A percentile compares a stretch with the other conserved stretches of the same genome.
phyloP scores from a whole-genome alignment of 2,113 vertebrate genomes.

The Periophthalmus modestus region DNA sequence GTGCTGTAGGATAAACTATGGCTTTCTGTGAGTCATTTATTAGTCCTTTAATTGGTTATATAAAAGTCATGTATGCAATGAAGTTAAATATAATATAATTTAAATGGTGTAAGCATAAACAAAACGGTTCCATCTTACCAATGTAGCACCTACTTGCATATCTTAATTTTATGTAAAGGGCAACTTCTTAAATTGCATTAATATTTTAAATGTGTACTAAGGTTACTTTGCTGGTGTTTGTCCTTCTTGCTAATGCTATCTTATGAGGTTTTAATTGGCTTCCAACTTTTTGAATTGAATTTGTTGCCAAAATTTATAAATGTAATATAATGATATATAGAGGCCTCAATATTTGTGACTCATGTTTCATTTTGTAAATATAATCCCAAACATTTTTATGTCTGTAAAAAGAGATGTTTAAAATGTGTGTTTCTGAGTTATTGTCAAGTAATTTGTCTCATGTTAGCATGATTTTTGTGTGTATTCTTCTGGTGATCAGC shows the following conservation, averaged over 20 bases:
- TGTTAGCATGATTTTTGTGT: neutral
- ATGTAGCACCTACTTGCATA: conserved; percentile 31
- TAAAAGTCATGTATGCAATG: conserved; percentile 39
- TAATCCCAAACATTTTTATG: conserved; percentile 71
- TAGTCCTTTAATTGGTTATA: conserved; percentile 35
- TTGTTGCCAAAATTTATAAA: conserved; percentile 55
- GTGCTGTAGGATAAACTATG: conserved; percentile 40
- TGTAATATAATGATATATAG: conserved; percentile 26
- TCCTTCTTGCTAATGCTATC: conserved; percentile 52
- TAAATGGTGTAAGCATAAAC: conserved; percentile 31
- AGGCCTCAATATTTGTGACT: conserved; percentile 49
- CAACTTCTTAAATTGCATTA: conserved; percentile 59
- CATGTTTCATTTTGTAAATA: conserved; percentile 73
- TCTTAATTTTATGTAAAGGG: conserved; percentile 38
- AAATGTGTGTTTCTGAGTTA: conserved; percentile 21
- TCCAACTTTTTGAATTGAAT: conserved; percentile 35
- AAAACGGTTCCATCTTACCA: conserved; percentile 23
- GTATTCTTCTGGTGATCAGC: neutral
- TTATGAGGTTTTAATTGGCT: conserved; percentile 51
- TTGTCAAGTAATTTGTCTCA: conserved; percentile 4
- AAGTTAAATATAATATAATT: conserved; percentile 30
- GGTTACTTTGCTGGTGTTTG: conserved; percentile 59
- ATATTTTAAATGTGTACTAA: conserved; percentile 44
- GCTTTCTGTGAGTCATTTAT: conserved; percentile 38
- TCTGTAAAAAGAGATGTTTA: conserved; percentile 51